phyloP scores from a whole-genome alignment of 1,140 invertebrate genomes.

The Cryptotermes secundus region DNA sequence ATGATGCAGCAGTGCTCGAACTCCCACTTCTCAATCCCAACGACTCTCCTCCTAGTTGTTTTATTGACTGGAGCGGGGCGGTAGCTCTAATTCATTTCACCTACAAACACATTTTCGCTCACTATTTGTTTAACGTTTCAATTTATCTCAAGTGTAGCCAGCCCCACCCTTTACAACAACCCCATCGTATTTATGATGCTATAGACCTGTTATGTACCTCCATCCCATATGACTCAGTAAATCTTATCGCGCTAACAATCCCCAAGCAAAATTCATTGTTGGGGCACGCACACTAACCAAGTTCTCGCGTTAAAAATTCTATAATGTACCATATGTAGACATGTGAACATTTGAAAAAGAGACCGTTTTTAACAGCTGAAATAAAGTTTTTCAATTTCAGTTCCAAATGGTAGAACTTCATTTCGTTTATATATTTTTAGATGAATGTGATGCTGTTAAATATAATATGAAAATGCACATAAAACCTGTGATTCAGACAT shows the following conservation, averaged over 20 bases:
- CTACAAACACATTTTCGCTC: slow-evolving; percentile 6
- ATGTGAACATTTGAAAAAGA: neutral
- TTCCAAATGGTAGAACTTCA: neutral
- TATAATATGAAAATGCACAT: neutral
- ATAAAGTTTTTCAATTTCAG: neutral
- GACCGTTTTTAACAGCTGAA: neutral
- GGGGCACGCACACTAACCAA: neutral
- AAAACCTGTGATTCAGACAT: neutral
- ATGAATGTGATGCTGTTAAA: neutral
- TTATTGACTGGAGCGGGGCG: neutral
- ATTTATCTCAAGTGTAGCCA: neutral
- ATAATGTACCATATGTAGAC: neutral
- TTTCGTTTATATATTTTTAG: neutral
- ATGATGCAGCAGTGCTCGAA: too few relatives aligned
- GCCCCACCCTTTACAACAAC: neutral
- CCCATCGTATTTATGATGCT: too few relatives aligned
- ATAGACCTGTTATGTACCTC: too few relatives aligned
- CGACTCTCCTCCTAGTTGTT: neutral
- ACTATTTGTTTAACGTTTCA: slow-evolving; percentile 11
- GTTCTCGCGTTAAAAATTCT: too few relatives aligned
- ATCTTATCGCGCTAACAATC: neutral
- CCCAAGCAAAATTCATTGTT: neutral
- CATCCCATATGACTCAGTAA: neutral
- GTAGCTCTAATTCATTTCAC: neutral
- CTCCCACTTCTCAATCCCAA: too few relatives aligned